Base-by-base conservation (phyloP, 2,888 invertebrate genomes). In the Pristionchus exspectatus region DNA sequence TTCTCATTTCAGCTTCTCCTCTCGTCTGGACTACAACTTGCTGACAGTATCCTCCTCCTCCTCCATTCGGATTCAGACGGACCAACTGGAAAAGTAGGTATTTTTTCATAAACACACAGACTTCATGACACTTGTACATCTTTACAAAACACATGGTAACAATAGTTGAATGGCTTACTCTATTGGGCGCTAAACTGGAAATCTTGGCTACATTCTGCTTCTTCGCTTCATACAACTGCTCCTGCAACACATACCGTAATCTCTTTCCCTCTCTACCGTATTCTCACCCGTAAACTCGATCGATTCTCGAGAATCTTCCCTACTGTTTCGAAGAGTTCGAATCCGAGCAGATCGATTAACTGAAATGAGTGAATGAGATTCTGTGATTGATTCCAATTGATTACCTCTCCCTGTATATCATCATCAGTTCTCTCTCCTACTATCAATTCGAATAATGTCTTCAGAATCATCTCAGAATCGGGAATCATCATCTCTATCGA, bases 291-390 rank as follows among this genome's bases (percentile, higher is more conserved):
- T 81, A 72, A 56, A 33, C 85, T 84, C 44, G 91, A 85, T 56
- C 97, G 96, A 93, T 97, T 96, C 88, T 96, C 96, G 54, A 97
- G 95, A 90, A 97, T 95, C 69, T 96, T 96, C 90, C 96, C 96
- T 54, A 97, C 97, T 90, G 97, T 96, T 94, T 97, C 97, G 95
- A 97, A 97, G 93, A 97, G 95, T 92, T 98, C 97, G 95, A 97
- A 98, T 0, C 98, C 98, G 44, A 98, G 96, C 9, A 98, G 96
- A 94, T 98, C 98, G 95, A 98, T 97, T 33, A 98, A 96, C 95
- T 96, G 94, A 92, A 91, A 88, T 44, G 66, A 72, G 44, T 16
- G 77, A 92, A 90, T 92, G 95, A n/a, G 21, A 16, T 27, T 30
- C 30, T 30, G 30, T 66, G 27, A 27, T n/a, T 12, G 27, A 27